Evolutionary conservation across 2,797 vertebrate genomes (phyloP).

Genomic region (Bradypodion ventrale): DNA sequence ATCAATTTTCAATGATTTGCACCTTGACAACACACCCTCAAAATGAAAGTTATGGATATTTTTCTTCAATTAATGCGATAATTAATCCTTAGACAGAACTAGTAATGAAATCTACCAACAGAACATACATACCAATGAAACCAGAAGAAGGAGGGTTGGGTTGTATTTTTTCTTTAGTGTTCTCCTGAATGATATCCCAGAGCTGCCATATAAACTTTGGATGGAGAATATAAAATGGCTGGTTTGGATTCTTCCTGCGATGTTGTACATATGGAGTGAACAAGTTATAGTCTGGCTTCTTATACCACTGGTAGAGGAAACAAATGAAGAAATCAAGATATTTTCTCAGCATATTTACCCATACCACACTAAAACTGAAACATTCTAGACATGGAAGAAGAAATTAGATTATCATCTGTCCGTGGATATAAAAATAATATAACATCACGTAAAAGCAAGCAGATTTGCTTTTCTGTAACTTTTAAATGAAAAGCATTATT

Average conservation of each 20-base stretch:
- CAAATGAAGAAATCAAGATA: slow-evolving; percentile 24
- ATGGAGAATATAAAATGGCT: slow-evolving; percentile 97
- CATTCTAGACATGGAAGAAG: too few species aligned
- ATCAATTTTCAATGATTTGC: neutral
- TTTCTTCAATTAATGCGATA: neutral
- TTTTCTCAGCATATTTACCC: neutral
- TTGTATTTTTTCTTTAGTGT: slow-evolving; percentile 94
- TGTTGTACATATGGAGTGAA: slow-evolving; percentile 91
- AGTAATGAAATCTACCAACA: neutral
- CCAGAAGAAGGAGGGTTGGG: slow-evolving; percentile 98
- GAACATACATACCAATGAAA: slow-evolving; percentile 88
- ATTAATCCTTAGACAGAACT: neutral
- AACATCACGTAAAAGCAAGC: slow-evolving; percentile 1
- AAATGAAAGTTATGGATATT: too few species aligned
- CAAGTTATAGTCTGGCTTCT: slow-evolving; percentile 95
- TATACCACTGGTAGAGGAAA: slow-evolving; percentile 85
- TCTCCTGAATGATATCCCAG: slow-evolving; percentile 97
- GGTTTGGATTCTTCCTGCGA: slow-evolving; percentile 85
- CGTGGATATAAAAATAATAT: neutral
- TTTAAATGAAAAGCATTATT: slow-evolving; percentile 21
- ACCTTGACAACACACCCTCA: neutral
- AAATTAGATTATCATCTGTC: neutral
- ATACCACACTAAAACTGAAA: slow-evolving; percentile 16
- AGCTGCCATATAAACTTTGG: slow-evolving; percentile 96
- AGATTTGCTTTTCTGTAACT: neutral